phyloP scores from a whole-genome alignment of 2,113 vertebrate species.

The Silurus meridionalis region DNA sequence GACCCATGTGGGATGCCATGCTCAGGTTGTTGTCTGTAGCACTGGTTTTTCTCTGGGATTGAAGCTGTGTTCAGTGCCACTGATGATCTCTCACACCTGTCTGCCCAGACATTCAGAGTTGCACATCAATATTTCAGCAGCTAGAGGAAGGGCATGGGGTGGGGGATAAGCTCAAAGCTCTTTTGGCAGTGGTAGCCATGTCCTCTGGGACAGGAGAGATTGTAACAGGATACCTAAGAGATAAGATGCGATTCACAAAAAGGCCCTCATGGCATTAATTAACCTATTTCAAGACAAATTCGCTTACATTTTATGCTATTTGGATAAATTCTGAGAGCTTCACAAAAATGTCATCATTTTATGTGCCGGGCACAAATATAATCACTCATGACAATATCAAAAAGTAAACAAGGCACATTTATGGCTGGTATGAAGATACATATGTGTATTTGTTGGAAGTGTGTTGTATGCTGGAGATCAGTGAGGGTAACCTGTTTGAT shows the following conservation, averaged over 20 bases:
- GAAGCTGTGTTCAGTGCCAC: constrained; percentile 36
- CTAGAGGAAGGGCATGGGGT: constrained; percentile 27
- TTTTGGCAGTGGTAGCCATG: constrained; percentile 2
- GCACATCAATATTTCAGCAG: constrained; percentile 51
- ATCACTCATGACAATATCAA: neutral
- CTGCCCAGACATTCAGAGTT: constrained; percentile 36
- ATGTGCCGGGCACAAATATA: neutral
- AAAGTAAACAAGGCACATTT: neutral
- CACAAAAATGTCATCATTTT: neutral
- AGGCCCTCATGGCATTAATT: neutral
- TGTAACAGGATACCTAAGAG: constrained; percentile 28
- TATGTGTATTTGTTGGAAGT: constrained; percentile 24
- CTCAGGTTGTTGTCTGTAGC: constrained; percentile 33
- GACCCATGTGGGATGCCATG: constrained; percentile 24
- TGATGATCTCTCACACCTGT: constrained; percentile 51
- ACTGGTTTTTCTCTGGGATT: constrained; percentile 32
- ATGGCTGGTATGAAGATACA: constrained; percentile 30
- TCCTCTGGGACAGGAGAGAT: constrained; percentile 21
- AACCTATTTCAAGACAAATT: constrained; percentile 6
- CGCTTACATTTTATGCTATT: neutral
- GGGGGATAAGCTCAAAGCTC: constrained; percentile 18
- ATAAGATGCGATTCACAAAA: constrained; percentile 4
- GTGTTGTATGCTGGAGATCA: constrained; percentile 48
- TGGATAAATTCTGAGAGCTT: neutral
- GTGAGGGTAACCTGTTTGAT: constrained; percentile 51